Conservation (phyloP, 2,113 vertebrate species). For the Nerophis ophidion region DNA sequence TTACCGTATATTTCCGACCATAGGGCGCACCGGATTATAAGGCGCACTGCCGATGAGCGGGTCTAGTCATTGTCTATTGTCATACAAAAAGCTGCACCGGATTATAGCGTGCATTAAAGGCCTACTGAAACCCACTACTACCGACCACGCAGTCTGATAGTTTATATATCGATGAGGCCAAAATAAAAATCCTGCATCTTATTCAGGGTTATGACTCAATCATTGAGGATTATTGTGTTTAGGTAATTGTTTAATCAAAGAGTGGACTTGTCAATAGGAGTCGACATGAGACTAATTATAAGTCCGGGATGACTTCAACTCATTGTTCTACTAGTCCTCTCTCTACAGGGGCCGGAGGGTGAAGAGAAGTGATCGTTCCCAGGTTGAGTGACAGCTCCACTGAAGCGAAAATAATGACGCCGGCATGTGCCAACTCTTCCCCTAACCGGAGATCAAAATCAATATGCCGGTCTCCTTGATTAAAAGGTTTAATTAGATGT, state of each 20-base stretch:
- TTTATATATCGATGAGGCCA: too few relatives aligned
- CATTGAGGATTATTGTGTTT: slow-evolving; percentile 61
- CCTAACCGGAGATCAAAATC: slow-evolving; percentile 30
- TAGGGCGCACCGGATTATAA: background rate
- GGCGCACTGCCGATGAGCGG: too few relatives aligned
- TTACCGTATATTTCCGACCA: slow-evolving; percentile 5
- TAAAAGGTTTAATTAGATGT: slow-evolving; percentile 57
- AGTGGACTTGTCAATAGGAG: slow-evolving; percentile 68
- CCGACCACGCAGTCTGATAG: too few relatives aligned
- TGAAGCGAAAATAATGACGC: slow-evolving; percentile 45
- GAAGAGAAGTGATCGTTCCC: slow-evolving; percentile 47
- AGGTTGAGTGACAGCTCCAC: slow-evolving; percentile 60
- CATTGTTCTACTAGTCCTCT: slow-evolving; percentile 47
- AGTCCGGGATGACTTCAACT: slow-evolving; percentile 55
- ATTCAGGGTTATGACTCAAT: slow-evolving; percentile 73
- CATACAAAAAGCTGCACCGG: too few relatives aligned
- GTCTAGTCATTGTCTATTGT: too few relatives aligned
- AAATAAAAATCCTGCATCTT: slow-evolving; percentile 49
- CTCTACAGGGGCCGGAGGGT: slow-evolving; percentile 26
- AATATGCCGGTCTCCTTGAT: slow-evolving; percentile 44
- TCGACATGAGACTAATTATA: slow-evolving; percentile 67
- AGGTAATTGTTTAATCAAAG: slow-evolving; percentile 74
- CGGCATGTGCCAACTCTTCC: slow-evolving; percentile 38
- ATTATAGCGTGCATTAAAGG: too few relatives aligned
- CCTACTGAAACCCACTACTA: too few relatives aligned